Percentiles rank a stretch among this genome's conserved stretches.
Conservation (phyloP, 2,888 invertebrate species). For the Nemotelus pantherinus region DNA sequence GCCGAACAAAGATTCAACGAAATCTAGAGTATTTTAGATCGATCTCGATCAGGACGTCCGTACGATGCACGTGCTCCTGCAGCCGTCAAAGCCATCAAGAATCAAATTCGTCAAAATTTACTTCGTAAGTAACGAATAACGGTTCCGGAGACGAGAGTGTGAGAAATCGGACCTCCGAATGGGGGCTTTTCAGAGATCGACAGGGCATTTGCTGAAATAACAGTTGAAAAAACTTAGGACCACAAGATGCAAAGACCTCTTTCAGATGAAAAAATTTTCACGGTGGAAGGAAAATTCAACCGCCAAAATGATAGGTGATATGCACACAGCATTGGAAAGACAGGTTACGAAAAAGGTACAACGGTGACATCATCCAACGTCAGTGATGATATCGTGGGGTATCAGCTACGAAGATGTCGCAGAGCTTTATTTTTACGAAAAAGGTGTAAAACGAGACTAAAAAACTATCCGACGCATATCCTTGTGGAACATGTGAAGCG, state of each 20-base stretch:
- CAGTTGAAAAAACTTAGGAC: too few relatives aligned
- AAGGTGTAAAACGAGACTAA: constrained; percentile 47
- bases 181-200: too few relatives aligned
- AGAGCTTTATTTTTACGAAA: constrained; percentile 52
- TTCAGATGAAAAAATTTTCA: constrained; percentile 51
- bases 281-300: constrained; percentile 51
- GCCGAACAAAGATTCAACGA: too few relatives aligned
- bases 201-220: too few relatives aligned
- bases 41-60: too few relatives aligned
- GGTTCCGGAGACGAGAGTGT: too few relatives aligned
- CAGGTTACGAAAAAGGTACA: background rate
- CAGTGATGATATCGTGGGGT: constrained; percentile 54
- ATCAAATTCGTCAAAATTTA: too few relatives aligned
- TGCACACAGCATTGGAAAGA: constrained; percentile 34
- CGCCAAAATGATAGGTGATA: constrained; percentile 52
- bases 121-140: too few relatives aligned
- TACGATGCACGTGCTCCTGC: too few relatives aligned
- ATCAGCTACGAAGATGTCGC: constrained; percentile 50
- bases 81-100: too few relatives aligned
- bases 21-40: too few relatives aligned
- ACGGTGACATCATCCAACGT: constrained; percentile 29
- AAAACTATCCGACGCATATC: background rate
- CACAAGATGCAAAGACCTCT: background rate
- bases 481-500: background rate
- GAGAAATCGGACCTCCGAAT: too few relatives aligned